These are phyloP conservation scores for Limnephilus auricula DNA, from an alignment of 2,888 invertebrate genomes.

Conservation along the genomic window DNA sequence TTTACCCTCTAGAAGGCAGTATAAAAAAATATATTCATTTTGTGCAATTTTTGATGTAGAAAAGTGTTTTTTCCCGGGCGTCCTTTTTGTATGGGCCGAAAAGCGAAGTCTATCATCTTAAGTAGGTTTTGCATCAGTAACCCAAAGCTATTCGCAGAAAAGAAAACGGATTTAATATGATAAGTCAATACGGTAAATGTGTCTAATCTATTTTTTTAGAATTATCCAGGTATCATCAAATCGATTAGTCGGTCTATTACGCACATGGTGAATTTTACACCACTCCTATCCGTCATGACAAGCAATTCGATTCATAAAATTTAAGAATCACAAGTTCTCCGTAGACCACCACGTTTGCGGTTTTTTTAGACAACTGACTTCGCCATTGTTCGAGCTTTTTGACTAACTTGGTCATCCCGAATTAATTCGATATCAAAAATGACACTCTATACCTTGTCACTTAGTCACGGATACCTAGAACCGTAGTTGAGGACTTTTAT, in stretches of 20 bases:
- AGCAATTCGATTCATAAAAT: not conserved
- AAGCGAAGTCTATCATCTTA: too few relatives aligned
- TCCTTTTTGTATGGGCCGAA: too few relatives aligned
- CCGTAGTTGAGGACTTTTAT: not conserved
- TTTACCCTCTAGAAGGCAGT: too few relatives aligned
- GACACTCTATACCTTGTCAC: not conserved
- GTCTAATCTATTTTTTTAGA: not conserved
- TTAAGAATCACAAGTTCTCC: not conserved
- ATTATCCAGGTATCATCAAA: not conserved
- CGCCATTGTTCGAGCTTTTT: not conserved
- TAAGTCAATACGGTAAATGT: too few relatives aligned
- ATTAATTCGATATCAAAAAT: not conserved
- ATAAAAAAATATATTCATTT: too few relatives aligned
- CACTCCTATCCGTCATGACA: not conserved
- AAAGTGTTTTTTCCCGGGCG: too few relatives aligned
- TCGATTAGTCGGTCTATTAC: not conserved
- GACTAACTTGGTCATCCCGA: not conserved
- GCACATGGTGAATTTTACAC: not conserved
- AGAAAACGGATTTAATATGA: not conserved
- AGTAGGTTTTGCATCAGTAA: not conserved
- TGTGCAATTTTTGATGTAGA: too few relatives aligned
- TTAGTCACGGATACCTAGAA: not conserved
- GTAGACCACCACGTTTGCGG: not conserved
- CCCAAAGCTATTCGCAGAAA: not conserved
- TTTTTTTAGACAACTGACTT: not conserved